Evolutionary conservation across 2,888 invertebrate genomes (phyloP).

Genomic region (Terebella lapidaria): DNA sequence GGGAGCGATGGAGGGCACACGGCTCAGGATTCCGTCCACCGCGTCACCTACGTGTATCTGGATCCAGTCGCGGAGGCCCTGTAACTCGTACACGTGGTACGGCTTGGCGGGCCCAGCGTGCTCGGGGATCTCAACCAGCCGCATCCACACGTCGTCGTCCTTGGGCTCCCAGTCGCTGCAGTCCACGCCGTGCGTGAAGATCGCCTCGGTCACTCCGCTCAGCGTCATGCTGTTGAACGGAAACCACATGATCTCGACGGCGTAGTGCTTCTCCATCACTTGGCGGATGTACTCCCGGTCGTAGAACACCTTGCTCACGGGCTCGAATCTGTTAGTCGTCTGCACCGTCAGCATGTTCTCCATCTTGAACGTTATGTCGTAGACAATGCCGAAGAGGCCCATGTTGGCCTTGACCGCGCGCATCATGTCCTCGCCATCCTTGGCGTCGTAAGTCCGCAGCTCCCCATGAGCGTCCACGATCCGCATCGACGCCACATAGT

Average conservation of each 20-base stretch:
- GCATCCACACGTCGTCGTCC: background rate
- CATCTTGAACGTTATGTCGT: background rate
- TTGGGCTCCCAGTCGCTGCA: background rate
- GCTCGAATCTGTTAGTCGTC: background rate
- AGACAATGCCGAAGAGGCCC: background rate
- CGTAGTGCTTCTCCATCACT: background rate
- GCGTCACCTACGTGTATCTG: too few species aligned
- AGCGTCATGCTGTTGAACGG: background rate
- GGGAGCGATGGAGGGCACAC: too few species aligned
- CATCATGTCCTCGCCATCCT: background rate
- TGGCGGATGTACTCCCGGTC: background rate
- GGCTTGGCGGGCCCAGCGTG: too few species aligned
- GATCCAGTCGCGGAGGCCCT: too few species aligned
- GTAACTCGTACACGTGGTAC: too few species aligned
- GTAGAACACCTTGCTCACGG: background rate
- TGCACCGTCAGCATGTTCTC: background rate
- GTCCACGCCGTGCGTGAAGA: background rate
- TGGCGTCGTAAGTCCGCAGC: background rate
- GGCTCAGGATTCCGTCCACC: too few species aligned
- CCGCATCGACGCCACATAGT: slow-evolving; percentile 5
- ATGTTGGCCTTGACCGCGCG: background rate
- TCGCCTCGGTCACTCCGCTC: background rate
- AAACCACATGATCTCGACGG: background rate
- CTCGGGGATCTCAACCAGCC: too few species aligned
- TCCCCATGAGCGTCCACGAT: background rate